Evolutionary conservation across 2,113 vertebrate species (phyloP), one percentile per base, ranked within the genome.

Genomic region (Fukomys damarensis): DNA sequence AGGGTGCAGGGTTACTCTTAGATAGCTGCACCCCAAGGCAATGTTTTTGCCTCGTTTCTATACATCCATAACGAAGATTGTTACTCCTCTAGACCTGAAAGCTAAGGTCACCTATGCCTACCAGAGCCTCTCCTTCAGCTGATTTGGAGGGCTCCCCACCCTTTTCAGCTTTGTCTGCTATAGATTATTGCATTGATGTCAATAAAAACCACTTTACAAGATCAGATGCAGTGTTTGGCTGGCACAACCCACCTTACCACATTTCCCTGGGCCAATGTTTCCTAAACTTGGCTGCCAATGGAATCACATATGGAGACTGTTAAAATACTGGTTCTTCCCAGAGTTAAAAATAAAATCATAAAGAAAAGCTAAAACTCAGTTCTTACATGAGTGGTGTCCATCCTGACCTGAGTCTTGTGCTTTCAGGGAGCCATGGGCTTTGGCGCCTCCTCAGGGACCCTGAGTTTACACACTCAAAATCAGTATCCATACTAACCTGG

Each of bases 341-440:
- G 28, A 24, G 76, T 85, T n/a, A 85, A 54, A 74, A 72, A 76
- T 20, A 70, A 81, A 95, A 61, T 66, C 66, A 52, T 83, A 86
- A 81, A 56, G 91, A 72, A 59, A 63, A 35, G 43, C 13, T 65
- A 41, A 68, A 87, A 22, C 35, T 59, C 46, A 58, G 14, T n/a
- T 66, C 86, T 74, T 13, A 0, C 43, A 1, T 2, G 16, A 97
- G 93, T 89, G 96, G 94, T 83, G 72, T 88, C 86, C 43, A 13
- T 86, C 96, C 91, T 77, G 54, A 86, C 95, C 97, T 74, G 96
- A 96, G 92, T 74, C 90, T 63, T 4, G 13, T 0, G 26, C 72
- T 88, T 46, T 8, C 3, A 19, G 83, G 79, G 66, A 89, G 43
- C 49, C 2, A 11, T 28, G 88, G 63, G 68, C 7, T 9, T 7